phyloP scores from a whole-genome alignment of 2,797 vertebrate genomes.

The Leptoclinus maculatus region DNA sequence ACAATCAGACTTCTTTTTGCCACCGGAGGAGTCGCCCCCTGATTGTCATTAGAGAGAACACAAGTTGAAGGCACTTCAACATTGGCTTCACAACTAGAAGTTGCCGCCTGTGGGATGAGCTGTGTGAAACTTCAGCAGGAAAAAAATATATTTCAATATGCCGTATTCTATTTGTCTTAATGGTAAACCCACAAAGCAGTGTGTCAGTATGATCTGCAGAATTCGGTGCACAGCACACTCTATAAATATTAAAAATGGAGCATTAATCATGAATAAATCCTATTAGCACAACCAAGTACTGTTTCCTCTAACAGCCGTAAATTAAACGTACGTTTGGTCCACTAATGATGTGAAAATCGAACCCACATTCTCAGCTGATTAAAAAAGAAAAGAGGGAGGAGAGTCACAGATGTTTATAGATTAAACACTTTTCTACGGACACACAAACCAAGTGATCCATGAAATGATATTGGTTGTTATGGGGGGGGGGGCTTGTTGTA shows the following conservation, averaged over 20 bases:
- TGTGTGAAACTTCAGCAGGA: background rate
- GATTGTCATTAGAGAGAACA: background rate
- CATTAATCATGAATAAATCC: conserved; percentile 34
- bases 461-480: background rate
- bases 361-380: conserved; percentile 6
- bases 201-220: conserved; percentile 15
- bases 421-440: background rate
- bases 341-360: background rate
- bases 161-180: background rate
- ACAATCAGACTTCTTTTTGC: background rate
- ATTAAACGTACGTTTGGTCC: conserved; percentile 14
- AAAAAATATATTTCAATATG: conserved; percentile 8
- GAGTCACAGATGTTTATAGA: background rate
- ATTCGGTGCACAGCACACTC: conserved; percentile 4
- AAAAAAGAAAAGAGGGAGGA: background rate
- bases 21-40: too few species aligned
- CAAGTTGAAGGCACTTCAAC: background rate
- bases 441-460: background rate
- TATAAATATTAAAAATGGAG: conserved; percentile 28
- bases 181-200: conserved; percentile 12
- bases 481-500: background rate
- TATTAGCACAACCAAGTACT: conserved; percentile 2
- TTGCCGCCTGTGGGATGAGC: background rate
- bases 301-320: conserved; percentile 13
- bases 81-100: background rate